Evolutionary conservation across 1,140 invertebrate species (phyloP).

Genomic region (Himalopsyche phryganea): DNA sequence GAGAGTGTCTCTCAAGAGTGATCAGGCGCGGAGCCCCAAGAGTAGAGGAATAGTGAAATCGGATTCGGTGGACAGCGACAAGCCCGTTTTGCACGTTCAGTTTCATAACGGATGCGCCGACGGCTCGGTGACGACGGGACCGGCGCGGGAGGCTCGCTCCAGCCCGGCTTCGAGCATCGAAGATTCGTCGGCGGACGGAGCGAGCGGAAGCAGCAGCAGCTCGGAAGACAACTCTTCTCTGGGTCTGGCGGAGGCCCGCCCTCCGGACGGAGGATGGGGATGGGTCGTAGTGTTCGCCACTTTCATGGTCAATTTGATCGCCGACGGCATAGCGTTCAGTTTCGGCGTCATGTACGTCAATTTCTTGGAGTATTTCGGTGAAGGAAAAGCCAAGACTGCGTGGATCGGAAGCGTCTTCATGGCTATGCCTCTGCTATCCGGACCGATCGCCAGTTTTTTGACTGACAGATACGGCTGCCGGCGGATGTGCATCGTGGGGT

Average conservation of each 20-base stretch:
- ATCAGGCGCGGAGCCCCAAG: conserved; percentile 15
- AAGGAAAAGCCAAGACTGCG: conserved; percentile 81
- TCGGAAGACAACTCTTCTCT: conserved; percentile 61
- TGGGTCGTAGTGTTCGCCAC: conserved; percentile 81
- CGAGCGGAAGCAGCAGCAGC: conserved; percentile 45
- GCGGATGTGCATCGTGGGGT: conserved; percentile 75
- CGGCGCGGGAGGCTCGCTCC: conserved; percentile 49
- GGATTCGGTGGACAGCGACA: conserved; percentile 40
- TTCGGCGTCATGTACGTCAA: conserved; percentile 81
- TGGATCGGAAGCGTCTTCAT: conserved; percentile 88
- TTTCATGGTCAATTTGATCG: conserved; percentile 88
- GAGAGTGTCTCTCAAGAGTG: conserved; percentile 21
- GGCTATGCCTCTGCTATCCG: conserved; percentile 84
- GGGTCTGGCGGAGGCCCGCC: conserved; percentile 60
- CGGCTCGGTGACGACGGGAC: conserved; percentile 43
- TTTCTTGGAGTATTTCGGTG: conserved; percentile 74
- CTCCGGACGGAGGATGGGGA: conserved; percentile 75
- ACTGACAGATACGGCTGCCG: conserved; percentile 84
- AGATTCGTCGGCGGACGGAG: conserved; percentile 23
- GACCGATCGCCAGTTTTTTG: conserved; percentile 83
- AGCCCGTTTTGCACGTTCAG: conserved; percentile 57
- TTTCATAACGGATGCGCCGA: conserved; percentile 47
- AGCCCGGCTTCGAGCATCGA: conserved; percentile 39
- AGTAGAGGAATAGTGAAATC: conserved; percentile 15
- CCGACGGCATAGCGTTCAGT: conserved; percentile 84